Percentiles rank a stretch among this genome's conserved stretches.
Evolutionary conservation across 1,140 invertebrate genomes (phyloP).

Genomic region (Cotesia typhae): DNA sequence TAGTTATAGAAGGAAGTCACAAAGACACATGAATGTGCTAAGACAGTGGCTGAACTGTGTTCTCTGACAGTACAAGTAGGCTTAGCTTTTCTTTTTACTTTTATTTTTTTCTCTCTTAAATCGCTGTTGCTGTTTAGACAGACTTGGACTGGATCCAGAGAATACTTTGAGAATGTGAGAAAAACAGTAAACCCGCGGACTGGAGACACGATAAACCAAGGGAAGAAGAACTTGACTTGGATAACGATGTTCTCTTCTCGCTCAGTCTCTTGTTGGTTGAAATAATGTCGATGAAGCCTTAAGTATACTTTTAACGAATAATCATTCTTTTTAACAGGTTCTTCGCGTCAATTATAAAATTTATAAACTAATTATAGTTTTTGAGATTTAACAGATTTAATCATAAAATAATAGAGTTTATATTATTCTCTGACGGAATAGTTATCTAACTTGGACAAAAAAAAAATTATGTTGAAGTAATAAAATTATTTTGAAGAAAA

Average conservation of each 20-base stretch:
- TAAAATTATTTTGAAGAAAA: no score
- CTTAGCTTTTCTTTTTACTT: not conserved
- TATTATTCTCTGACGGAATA: no score
- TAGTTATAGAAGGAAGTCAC: no score
- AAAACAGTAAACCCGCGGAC: conserved; percentile 22
- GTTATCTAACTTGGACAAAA: no score
- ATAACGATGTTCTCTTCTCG: conserved; percentile 10
- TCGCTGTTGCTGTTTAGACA: conserved; percentile 7
- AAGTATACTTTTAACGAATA: not conserved
- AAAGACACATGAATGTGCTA: no score
- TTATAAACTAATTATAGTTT: conserved; percentile 1
- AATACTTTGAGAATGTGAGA: conserved; percentile 39
- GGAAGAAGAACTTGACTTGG: conserved; percentile 23
- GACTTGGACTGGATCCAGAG: conserved; percentile 37
- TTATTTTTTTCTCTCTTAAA: not conserved
- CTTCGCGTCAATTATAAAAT: not conserved
- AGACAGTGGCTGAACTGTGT: no score
- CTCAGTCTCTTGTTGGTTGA: not conserved
- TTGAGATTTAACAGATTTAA: no score
- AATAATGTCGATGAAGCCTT: not conserved
- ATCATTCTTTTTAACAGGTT: not conserved
- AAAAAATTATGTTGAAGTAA: no score
- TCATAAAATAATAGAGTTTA: no score
- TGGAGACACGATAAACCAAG: not conserved
- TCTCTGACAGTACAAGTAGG: not conserved